phyloP scores from a whole-genome alignment of 2,113 vertebrate genomes.

The Helogale parvula region DNA sequence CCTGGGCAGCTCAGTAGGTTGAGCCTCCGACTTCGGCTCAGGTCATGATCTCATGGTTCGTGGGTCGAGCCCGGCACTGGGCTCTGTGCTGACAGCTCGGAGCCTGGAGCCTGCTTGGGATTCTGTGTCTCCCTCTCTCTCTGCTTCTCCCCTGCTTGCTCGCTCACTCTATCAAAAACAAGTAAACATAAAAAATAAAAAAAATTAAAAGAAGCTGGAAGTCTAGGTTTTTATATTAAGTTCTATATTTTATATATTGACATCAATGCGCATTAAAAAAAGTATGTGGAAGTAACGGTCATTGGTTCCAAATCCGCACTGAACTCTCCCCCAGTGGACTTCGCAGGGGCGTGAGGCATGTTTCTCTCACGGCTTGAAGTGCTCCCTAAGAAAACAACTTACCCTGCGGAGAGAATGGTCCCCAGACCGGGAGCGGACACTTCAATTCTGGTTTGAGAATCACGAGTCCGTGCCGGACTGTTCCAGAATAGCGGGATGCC shows the following conservation, averaged over 20 bases:
- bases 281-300: neutral
- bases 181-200: no score
- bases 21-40: accelerated
- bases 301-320: neutral
- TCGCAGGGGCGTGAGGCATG: neutral
- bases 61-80: no score
- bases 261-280: neutral
- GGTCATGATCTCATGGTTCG: no score
- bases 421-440: neutral
- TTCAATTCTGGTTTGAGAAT: neutral
- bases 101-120: no score
- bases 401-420: neutral
- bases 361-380: neutral
- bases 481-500: neutral
- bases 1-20: no score
- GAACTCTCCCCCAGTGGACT: neutral
- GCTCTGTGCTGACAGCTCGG: no score
- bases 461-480: neutral
- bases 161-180: no score
- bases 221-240: neutral
- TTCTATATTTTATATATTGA: neutral
- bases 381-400: neutral
- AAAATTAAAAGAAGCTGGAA: neutral
- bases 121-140: no score
- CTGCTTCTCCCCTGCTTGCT: no score